Conservation (phyloP, 2,888 invertebrate genomes). For the Tyria jacobaeae region DNA sequence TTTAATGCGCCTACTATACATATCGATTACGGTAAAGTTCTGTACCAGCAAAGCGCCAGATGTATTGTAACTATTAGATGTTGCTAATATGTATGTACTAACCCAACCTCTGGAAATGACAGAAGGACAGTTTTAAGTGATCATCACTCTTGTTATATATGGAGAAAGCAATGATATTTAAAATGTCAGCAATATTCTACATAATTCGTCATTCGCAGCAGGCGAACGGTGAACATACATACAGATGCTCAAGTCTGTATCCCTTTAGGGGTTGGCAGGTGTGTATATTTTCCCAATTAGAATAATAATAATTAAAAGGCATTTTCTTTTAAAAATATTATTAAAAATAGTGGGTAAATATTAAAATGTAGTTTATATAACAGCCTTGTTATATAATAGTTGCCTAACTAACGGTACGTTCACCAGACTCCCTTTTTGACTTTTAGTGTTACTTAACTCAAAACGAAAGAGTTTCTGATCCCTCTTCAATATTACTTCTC, state of each 20-base stretch:
- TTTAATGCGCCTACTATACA: neutral
- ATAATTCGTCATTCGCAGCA: no score
- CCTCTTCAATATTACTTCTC: neutral
- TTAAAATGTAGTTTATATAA: neutral
- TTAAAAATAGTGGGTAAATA: neutral
- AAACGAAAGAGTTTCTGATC: neutral
- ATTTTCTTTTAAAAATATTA: neutral
- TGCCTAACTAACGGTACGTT: conserved; percentile 3
- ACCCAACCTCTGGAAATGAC: neutral
- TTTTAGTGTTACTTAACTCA: neutral
- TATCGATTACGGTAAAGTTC: neutral
- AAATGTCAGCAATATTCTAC: no score
- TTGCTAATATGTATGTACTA: neutral
- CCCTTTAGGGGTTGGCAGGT: no score
- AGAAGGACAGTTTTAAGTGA: neutral
- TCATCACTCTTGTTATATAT: neutral
- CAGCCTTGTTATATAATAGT: no score
- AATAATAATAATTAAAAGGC: no score
- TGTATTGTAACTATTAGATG: no score
- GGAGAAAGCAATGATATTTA: neutral
- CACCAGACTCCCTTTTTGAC: neutral
- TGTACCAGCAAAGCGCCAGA: neutral
- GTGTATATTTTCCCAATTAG: no score
- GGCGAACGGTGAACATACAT: no score
- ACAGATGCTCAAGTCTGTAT: no score